phyloP scores from a whole-genome alignment of 2,113 vertebrate species.

The Mugil cephalus region DNA sequence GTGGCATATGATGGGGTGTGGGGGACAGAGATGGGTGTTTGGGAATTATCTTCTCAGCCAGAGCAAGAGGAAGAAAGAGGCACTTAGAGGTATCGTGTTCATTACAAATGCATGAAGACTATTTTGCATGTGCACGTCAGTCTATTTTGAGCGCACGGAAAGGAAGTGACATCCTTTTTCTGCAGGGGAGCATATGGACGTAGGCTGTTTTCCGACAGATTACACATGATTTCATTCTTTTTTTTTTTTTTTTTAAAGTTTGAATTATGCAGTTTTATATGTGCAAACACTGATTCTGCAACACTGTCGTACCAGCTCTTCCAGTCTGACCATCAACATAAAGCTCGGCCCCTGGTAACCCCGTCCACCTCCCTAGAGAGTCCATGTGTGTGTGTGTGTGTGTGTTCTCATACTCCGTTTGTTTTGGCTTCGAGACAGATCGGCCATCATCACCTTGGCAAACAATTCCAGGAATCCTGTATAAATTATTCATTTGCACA shows the following conservation, averaged over 20 bases:
- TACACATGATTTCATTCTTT: constrained; percentile 26
- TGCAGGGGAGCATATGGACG: constrained; percentile 32
- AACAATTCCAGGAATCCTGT: constrained; percentile 86
- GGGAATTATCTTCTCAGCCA: constrained; percentile 71
- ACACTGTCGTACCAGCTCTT: constrained; percentile 34
- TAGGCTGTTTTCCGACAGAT: constrained; percentile 52
- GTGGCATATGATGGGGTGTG: constrained; percentile 61
- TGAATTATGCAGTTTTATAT: constrained; percentile 13
- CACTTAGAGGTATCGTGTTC: constrained; percentile 73
- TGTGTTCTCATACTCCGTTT: constrained; percentile 76
- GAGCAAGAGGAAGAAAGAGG: constrained; percentile 62
- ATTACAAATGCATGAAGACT: constrained; percentile 75
- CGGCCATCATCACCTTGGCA: constrained; percentile 86
- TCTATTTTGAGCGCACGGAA: constrained; percentile 60
- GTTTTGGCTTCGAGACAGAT: constrained; percentile 85
- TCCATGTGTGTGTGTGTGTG: constrained; percentile 45
- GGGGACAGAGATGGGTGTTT: constrained; percentile 55
- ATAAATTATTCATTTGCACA: constrained; percentile 88
- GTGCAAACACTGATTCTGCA: constrained; percentile 45
- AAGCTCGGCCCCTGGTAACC: constrained; percentile 65
- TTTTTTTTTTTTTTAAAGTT: constrained; percentile 13
- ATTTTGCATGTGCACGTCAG: constrained; percentile 58
- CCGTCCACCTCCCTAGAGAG: constrained; percentile 58
- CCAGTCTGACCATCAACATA: constrained; percentile 64
- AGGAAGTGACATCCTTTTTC: constrained; percentile 36